phyloP scores from a whole-genome alignment of 2,888 invertebrate species.

The Callyntrura guangdongensis region DNA sequence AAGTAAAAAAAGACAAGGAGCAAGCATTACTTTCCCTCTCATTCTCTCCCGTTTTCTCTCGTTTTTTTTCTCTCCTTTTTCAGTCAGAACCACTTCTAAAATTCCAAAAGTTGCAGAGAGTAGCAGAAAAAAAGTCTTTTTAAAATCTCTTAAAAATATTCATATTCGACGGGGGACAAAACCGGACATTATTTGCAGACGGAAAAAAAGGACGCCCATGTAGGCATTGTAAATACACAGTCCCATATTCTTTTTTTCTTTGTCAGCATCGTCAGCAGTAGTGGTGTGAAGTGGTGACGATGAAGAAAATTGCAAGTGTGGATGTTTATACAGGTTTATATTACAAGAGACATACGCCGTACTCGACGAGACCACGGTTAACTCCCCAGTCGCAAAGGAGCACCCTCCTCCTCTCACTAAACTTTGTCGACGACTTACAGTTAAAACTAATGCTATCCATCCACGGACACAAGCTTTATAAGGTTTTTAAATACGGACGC shows the following conservation, averaged over 20 bases:
- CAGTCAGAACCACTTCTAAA: neutral
- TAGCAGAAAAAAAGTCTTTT: conserved; percentile 35
- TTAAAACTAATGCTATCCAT: conserved; percentile 72
- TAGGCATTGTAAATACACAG: no score
- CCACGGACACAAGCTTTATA: conserved; percentile 42
- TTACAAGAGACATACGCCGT: conserved; percentile 3
- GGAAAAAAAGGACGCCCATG: conserved; percentile 32
- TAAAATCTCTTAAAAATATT: conserved; percentile 1
- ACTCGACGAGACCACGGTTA: neutral
- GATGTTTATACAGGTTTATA: conserved; percentile 33
- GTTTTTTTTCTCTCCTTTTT: no score
- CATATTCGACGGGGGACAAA: conserved; percentile 25
- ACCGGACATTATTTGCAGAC: conserved; percentile 73
- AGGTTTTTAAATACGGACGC: no score
- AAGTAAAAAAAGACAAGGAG: conserved; percentile 31
- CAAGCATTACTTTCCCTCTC: neutral
- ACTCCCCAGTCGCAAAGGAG: neutral
- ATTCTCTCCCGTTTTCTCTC: no score
- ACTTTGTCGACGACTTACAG: conserved; percentile 41
- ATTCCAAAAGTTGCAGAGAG: conserved; percentile 51
- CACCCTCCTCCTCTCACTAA: conserved; percentile 30
- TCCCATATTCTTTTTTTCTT: neutral
- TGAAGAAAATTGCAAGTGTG: conserved; percentile 26
- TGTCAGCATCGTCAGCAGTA: neutral
- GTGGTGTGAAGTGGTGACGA: neutral